A percentile compares a stretch with the other conserved stretches of the same genome.
Conservation (phyloP, 2,113 vertebrate species). For the Ophthalmolycus amberensis region DNA sequence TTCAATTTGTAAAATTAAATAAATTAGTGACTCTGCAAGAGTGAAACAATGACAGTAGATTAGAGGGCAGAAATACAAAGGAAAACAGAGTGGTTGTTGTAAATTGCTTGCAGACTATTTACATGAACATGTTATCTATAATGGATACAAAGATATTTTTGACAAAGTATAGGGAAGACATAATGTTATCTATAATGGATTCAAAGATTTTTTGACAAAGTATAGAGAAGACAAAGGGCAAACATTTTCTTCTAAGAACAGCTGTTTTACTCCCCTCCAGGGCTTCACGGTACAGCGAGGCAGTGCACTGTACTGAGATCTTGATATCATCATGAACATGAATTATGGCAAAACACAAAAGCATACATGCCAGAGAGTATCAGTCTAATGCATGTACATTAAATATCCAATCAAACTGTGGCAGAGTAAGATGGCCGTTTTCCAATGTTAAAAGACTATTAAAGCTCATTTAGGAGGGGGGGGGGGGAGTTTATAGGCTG, state of each 20-base stretch:
- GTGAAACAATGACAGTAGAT: background rate
- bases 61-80: slow-evolving; percentile 17
- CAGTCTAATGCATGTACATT: slow-evolving; percentile 54
- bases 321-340: slow-evolving; percentile 51
- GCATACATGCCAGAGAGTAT: slow-evolving; percentile 53
- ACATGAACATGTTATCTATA: background rate
- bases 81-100: slow-evolving; percentile 4
- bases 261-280: slow-evolving; percentile 26
- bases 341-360: slow-evolving; percentile 48
- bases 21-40: background rate
- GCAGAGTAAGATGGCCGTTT: slow-evolving; percentile 55
- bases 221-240: slow-evolving; percentile 17
- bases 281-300: background rate
- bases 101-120: slow-evolving; percentile 9
- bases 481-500: slow-evolving; percentile 57
- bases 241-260: slow-evolving; percentile 30
- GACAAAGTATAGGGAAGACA: slow-evolving; percentile 27
- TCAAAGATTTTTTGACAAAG: slow-evolving; percentile 28
- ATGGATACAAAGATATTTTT: slow-evolving; percentile 25
- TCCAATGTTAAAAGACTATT: slow-evolving; percentile 64
- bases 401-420: slow-evolving; percentile 65
- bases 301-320: slow-evolving; percentile 29
- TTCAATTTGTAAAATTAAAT: too few species aligned
- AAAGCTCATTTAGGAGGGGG: slow-evolving; percentile 57
- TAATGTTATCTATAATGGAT: background rate